These are phyloP conservation scores for Peromyscus maniculatus DNA, from an alignment of 2,113 vertebrate genomes.

Conservation along the genomic window DNA sequence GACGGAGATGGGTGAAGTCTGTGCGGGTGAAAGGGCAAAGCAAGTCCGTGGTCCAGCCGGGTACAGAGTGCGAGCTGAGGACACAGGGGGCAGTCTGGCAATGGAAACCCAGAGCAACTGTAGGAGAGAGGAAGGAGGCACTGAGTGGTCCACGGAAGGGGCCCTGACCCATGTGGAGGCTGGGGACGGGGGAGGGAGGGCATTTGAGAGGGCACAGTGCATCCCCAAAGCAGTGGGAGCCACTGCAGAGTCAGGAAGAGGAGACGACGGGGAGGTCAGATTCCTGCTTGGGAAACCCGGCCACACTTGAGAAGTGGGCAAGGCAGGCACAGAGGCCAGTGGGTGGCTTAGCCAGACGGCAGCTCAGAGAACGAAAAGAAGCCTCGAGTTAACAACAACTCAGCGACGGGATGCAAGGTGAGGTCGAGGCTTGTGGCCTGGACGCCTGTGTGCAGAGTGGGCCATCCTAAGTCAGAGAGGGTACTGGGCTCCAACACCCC, in stretches of 20 bases:
- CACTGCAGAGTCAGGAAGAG: not conserved
- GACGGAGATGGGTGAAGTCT: not conserved
- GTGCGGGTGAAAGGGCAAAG: not conserved
- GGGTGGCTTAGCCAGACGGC: not conserved
- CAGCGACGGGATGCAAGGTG: not conserved
- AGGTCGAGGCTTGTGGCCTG: not conserved
- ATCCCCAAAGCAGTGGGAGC: not conserved
- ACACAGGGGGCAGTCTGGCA: too few species aligned
- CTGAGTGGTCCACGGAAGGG: not conserved
- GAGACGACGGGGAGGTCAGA: not conserved
- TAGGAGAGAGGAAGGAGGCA: not conserved
- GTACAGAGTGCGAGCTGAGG: not conserved
- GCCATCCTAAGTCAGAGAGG: not conserved
- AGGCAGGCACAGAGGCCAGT: not conserved
- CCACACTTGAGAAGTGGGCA: not conserved
- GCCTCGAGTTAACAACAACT: not conserved
- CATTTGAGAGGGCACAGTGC: not conserved
- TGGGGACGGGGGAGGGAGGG: not conserved
- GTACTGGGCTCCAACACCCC: not conserved
- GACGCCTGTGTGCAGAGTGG: not conserved
- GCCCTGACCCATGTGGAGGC: not conserved
- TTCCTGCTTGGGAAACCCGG: not conserved
- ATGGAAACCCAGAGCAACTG: not conserved
- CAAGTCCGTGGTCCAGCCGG: not conserved
- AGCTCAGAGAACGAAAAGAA: not conserved